Evolutionary conservation across 2,113 vertebrate genomes (phyloP), one percentile per base, ranked within the genome.

Genomic region (Pongo pygmaeus): DNA sequence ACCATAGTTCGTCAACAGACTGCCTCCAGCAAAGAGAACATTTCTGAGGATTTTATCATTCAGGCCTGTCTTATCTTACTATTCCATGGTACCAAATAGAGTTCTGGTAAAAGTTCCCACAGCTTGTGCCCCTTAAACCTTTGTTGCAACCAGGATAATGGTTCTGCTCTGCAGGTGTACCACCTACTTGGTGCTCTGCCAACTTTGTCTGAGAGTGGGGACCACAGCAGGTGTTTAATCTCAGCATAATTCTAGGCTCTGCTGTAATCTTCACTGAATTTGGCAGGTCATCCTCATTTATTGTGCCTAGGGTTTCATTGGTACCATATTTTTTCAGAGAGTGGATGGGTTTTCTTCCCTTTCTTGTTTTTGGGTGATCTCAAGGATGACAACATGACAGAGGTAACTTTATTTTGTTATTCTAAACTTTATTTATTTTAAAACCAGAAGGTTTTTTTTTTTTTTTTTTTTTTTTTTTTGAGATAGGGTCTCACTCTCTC

Each of bases 401-500:
- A 84, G 11, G 5, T 72, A 43, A 78, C 17, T 93, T 94, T 38
- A 52, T 92, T 59, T 84, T 95, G 20, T 48, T 91, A 46, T 52
- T 93, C 77, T 38, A 72, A 85, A 52, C n/a, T 83, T 93, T 87
- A 52, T 90, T 89, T 78, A 83, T 75, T 92, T 89, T 67, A 91
- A 96, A 92, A 59, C 48, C 43, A 84, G 23, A 69, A 43, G 35
- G 13, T 17, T 70, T 52, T 5, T 52, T 52, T 50, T 50, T 50
- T 16, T 13, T 52, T 43, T 6, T 46, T 46, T 52, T 52, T 18
- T 95, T 79, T 22, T 30, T 30, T 55, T 55, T 55, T 6, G 23
- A 61, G 23, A 61, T 3, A 11, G 59, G 59, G 59, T 61, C 25
- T 61, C 59, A 61, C 59, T 55, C 52, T 55, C 52, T 55, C 18